phyloP scores from a whole-genome alignment of 1,140 invertebrate species.

The Drosophila aff. region DNA sequence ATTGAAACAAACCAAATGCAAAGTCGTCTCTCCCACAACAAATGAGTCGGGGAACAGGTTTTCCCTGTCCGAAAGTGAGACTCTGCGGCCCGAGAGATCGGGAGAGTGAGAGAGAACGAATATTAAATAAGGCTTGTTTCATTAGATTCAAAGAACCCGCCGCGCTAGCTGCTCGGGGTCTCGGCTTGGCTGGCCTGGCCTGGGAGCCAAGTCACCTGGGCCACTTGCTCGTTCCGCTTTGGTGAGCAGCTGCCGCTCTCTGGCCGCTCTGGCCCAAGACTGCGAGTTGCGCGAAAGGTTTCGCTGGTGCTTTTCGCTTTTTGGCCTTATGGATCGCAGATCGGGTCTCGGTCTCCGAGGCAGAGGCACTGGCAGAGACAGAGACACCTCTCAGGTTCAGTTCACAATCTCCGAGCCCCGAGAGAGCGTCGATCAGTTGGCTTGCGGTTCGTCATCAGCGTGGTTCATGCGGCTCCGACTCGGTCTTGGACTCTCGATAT shows the following conservation, averaged over 20 bases:
- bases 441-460: constrained; percentile 79
- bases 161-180: constrained; percentile 47
- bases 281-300: constrained; percentile 78
- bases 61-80: constrained; percentile 48
- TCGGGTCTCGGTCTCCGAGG: constrained; percentile 36
- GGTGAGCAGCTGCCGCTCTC: constrained; percentile 74
- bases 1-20: constrained; percentile 83
- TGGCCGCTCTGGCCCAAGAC: constrained; percentile 58
- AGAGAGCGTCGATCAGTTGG: constrained; percentile 61
- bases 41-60: constrained; percentile 74
- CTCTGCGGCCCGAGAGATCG: not conserved
- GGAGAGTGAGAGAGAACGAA: constrained; percentile 42
- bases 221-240: constrained; percentile 70
- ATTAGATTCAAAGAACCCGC: constrained; percentile 80
- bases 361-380: constrained; percentile 18
- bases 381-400: constrained; percentile 42
- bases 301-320: constrained; percentile 69
- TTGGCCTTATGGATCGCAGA: constrained; percentile 69
- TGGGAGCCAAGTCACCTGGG: constrained; percentile 37
- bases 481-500: constrained; percentile 20
- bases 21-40: constrained; percentile 80
- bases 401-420: constrained; percentile 34
- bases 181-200: constrained; percentile 3
- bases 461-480: constrained; percentile 68
- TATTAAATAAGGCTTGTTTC: constrained; percentile 81